Base-by-base conservation (phyloP, 2,797 vertebrate species). In the Catamblyrhynchus diadema region DNA sequence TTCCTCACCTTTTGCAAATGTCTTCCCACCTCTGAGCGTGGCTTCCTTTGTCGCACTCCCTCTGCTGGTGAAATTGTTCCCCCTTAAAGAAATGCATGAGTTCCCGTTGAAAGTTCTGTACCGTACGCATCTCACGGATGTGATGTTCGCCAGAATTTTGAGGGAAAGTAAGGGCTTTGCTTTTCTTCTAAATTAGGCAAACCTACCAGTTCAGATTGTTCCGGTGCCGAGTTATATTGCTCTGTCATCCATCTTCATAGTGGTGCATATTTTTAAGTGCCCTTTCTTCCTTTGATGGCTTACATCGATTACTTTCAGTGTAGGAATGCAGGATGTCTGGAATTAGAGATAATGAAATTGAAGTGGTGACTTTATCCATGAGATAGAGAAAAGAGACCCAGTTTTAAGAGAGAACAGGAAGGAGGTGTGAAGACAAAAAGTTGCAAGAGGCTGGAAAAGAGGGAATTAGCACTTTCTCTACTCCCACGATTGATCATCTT, bases 111-210 rank as follows among this genome's bases (percentile, higher is more conserved):
- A 80, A 39, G 23, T 73, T 90, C 42, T 65, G 42, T 86, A 28
- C 28, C 1, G 0, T 42, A 39, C 11, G 0, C 8, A 2, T 23
- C 27, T 85, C 30, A 1, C 5, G 15, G 39, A 37, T 56, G 10
- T 11, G 7, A 19, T 48, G 42, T 17, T 93, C 35, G 67, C 45
- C 42, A 44, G 33, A 14, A 17, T 62, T 84, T 81, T 79, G 59
- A 84, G 44, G 25, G 37, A 81, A 51, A 91, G 33, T 23, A 54
- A 59, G 33, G 67, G n/a, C 30, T 45, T 91, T 44, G 66, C 21
- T 42, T 21, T 66, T 82, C 22, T 60, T 83, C 41, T 84, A 79
- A 78, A 67, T 66, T 62, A 42, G 77, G 37, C 54, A 70, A 51
- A 59, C 9, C 54, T 78, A 18, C 10, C 48, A 45, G 39, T 64